Percentiles rank a stretch among this genome's conserved stretches.
phyloP scores from a whole-genome alignment of 2,113 vertebrate genomes.

The Alethe castanea region DNA sequence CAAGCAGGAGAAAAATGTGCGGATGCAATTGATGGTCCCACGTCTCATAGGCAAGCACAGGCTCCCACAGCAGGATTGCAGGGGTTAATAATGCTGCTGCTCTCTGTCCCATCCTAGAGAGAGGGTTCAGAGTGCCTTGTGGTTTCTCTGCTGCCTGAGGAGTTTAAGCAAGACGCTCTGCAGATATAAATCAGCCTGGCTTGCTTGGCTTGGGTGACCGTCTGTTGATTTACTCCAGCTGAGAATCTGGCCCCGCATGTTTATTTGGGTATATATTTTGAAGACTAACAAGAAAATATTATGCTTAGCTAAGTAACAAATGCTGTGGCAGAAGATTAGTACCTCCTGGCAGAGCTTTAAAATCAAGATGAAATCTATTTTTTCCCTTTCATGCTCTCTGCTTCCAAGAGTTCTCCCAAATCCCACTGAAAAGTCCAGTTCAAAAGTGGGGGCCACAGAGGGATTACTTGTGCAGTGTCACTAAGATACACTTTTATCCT shows the following conservation, averaged over 20 bases:
- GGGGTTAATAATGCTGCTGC: not conserved
- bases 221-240: slow-evolving; percentile 44
- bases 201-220: slow-evolving; percentile 23
- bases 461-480: not conserved
- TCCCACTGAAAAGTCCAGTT: not conserved
- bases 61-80: not conserved
- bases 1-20: not conserved
- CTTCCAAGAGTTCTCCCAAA: not conserved
- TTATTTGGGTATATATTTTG: slow-evolving; percentile 33
- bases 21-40: not conserved
- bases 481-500: not conserved
- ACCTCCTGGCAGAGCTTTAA: not conserved
- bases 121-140: not conserved
- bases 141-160: not conserved
- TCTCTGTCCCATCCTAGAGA: not conserved
- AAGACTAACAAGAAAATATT: slow-evolving; percentile 40
- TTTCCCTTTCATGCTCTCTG: not conserved
- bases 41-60: fast-evolving
- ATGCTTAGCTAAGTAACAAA: slow-evolving; percentile 27
- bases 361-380: not conserved
- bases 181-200: slow-evolving; percentile 20
- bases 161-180: slow-evolving; percentile 13
- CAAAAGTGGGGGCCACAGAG: not conserved
- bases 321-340: not conserved
- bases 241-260: slow-evolving; percentile 19